A percentile compares a stretch with the other conserved stretches of the same genome.
phyloP scores from a whole-genome alignment of 2,113 vertebrate species.

The Ondatra zibethicus region DNA sequence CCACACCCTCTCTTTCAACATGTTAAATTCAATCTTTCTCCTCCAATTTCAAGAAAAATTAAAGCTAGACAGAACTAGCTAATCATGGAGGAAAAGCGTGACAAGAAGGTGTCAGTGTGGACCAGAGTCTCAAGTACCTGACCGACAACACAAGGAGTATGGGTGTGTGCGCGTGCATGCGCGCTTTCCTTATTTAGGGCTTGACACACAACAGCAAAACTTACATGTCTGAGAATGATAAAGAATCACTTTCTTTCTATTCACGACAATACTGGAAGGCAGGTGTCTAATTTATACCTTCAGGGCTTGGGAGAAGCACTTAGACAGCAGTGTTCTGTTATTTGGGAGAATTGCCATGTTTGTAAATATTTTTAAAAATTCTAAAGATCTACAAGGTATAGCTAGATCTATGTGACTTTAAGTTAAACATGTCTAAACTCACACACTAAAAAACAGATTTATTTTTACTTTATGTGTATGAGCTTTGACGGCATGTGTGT shows the following conservation, averaged over 20 bases:
- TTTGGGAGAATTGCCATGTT: neutral
- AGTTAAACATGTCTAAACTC: neutral
- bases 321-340: neutral
- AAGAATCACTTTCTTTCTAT: neutral
- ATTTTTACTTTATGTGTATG: neutral
- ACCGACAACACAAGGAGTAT: neutral
- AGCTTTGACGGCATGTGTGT: neutral
- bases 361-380: neutral
- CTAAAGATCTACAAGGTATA: neutral
- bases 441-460: neutral
- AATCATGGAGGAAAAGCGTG: neutral
- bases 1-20: neutral
- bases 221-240: neutral
- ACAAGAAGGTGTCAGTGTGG: neutral
- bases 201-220: neutral
- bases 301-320: neutral
- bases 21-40: constrained; percentile 11
- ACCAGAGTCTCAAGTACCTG: neutral
- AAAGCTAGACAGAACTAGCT: neutral
- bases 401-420: neutral
- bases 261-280: neutral
- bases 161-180: neutral
- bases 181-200: neutral
- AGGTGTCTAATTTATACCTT: neutral
- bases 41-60: constrained; percentile 34